Evolutionary conservation across 2,113 vertebrate species (phyloP).

Genomic region (Anolis sagrei): DNA sequence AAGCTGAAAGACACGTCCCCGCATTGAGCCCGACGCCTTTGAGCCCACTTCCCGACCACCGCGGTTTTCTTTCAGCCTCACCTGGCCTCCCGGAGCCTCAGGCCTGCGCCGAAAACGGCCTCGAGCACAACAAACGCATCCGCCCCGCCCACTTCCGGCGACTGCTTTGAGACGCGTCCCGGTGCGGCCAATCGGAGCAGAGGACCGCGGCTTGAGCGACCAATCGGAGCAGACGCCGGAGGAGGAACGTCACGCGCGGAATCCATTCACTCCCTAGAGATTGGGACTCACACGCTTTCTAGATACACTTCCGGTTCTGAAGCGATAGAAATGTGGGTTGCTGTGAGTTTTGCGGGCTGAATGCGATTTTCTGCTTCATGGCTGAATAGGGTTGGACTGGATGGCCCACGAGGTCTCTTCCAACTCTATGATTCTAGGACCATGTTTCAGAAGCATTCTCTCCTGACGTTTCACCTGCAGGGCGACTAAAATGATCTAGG

Average conservation of each 20-base stretch:
- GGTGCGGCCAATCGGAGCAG: neutral
- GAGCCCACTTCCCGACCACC: too few relatives aligned
- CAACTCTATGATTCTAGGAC: neutral
- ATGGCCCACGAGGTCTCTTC: neutral
- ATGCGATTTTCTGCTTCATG: neutral
- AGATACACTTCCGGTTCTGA: neutral
- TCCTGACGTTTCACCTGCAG: too few relatives aligned
- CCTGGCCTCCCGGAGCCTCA: neutral
- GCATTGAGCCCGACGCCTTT: too few relatives aligned
- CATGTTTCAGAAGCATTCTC: too few relatives aligned
- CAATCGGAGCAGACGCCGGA: neutral
- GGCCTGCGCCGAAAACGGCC: neutral
- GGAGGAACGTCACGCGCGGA: neutral
- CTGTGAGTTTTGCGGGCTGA: too few relatives aligned
- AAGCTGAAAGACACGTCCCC: too few relatives aligned
- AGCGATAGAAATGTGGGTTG: neutral
- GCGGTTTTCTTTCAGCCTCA: neutral
- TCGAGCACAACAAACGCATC: conserved; percentile 7
- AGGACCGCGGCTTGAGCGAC: too few relatives aligned
- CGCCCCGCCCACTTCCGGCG: conserved; percentile 4
- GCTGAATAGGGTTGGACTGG: neutral
- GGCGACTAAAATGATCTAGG: too few relatives aligned
- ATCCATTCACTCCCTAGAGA: too few relatives aligned
- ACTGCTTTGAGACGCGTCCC: neutral
- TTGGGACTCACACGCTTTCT: too few relatives aligned